Evolutionary conservation across 2,888 invertebrate genomes (phyloP), one percentile per base, ranked within the genome.

Genomic region (Sphaerophoria taeniata): DNA sequence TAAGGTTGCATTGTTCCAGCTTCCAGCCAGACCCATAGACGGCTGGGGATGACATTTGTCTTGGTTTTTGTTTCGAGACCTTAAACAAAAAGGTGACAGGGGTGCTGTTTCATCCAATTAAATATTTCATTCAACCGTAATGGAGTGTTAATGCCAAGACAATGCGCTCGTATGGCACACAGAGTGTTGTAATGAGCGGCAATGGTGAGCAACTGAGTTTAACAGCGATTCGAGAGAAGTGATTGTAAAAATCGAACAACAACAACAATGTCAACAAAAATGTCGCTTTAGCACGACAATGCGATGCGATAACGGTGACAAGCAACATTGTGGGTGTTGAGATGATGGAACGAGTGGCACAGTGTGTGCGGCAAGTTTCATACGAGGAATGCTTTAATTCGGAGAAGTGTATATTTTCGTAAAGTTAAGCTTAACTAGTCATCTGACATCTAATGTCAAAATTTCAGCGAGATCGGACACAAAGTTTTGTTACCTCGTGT

Each of bases 81-180:
- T 34, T 34, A 51, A 6, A 36, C 16, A 3, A 9, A 51, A 51
- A 24, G 12, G 70, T 43, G 73, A 69, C 56, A n/a, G 53, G 53
- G 60, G n/a, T 63, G 45, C 76, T 33, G 47, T 84, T 80, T 80
- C 75, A 75, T 84, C 80, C 85, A 85, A 85, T 81, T 85, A 81
- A 85, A 81, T 77, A 81, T 73, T 85, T 56, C 72, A 81, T 81
- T 85, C 85, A 81, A 65, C 76, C 73, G 85, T 81, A 76, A 85
- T 85, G 76, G 81, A 73, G 84, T 80, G 84, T 80, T 75, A 75
- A 84, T 84, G 80, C 75, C 80, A 72, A 63, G 58, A 85, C 81
- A 85, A 81, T 81, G 76, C 24, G 24, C 76, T 77, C 73, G 58
- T 75, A 61, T 77, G 85, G 70, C 76, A 85, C 72, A 73, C 72